phyloP scores from a whole-genome alignment of 2,113 vertebrate species.

The Typhlomys cinereus region DNA sequence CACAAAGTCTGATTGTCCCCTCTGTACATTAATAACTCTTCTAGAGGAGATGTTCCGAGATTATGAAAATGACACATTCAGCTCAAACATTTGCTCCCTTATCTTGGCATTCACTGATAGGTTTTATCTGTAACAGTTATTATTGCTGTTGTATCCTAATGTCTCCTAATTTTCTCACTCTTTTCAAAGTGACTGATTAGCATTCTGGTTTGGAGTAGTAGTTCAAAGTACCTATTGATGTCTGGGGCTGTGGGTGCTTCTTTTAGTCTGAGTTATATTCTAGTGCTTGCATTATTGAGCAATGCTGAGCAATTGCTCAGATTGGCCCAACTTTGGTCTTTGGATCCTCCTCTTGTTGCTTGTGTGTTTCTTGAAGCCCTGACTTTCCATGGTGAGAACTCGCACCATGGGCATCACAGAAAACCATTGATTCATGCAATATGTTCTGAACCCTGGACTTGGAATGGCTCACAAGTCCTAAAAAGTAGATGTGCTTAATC shows the following conservation, averaged over 20 bases:
- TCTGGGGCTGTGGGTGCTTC: background rate
- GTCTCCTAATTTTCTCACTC: background rate
- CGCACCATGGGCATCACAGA: background rate
- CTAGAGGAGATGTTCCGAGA: background rate
- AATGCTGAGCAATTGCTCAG: background rate
- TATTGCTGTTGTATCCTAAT: background rate
- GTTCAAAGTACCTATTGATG: background rate
- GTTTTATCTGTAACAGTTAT: background rate
- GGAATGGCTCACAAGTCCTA: background rate
- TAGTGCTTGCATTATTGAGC: background rate
- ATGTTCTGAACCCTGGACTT: background rate
- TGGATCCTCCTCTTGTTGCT: background rate
- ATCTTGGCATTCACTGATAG: background rate
- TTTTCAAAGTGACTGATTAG: background rate
- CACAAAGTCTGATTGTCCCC: background rate
- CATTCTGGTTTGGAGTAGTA: background rate
- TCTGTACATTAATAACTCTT: background rate
- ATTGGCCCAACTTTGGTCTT: background rate
- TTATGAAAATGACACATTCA: background rate
- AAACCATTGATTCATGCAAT: background rate
- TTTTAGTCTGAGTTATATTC: background rate
- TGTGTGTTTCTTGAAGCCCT: background rate
- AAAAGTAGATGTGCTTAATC: background rate
- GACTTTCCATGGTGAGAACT: background rate
- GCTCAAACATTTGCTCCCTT: background rate